These are phyloP conservation scores for Scolopax bukidnonensis DNA, from an alignment of 2,797 vertebrate genomes.

Conservation along the genomic window DNA sequence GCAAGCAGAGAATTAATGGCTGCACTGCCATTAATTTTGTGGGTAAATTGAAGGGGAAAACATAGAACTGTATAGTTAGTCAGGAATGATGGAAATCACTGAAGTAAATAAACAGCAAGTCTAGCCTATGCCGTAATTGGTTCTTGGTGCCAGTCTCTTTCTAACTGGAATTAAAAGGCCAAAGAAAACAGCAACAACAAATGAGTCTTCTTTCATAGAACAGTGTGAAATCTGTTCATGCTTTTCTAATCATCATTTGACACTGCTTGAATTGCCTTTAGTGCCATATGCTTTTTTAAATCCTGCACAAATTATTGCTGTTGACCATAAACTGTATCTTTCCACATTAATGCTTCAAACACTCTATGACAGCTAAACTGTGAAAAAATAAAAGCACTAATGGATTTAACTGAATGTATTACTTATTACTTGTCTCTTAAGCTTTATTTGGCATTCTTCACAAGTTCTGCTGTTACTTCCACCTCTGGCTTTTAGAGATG, in stretches of 20 bases:
- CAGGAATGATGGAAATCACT: slow-evolving; percentile 25
- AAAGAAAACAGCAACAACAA: not conserved
- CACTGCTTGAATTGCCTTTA: not conserved
- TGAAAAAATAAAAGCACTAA: slow-evolving; percentile 58
- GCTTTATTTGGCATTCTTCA: not conserved
- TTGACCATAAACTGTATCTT: slow-evolving; percentile 10
- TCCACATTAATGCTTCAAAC: slow-evolving; percentile 26
- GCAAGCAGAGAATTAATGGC: not conserved
- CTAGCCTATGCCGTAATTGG: not conserved
- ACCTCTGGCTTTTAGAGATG: not conserved
- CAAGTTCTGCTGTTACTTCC: not conserved
- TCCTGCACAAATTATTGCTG: not conserved
- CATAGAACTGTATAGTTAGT: not conserved
- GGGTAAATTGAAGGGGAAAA: slow-evolving; percentile 6
- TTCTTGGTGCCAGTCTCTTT: not conserved
- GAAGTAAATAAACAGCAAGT: not conserved
- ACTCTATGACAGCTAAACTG: slow-evolving; percentile 2
- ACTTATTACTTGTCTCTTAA: slow-evolving; percentile 21
- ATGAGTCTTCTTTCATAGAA: not conserved
- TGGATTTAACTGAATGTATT: slow-evolving; percentile 58
- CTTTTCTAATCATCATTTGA: not conserved
- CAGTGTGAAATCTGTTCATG: not conserved
- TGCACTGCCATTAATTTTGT: not conserved
- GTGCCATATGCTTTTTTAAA: not conserved
- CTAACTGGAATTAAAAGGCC: not conserved